Conservation (phyloP, 2,888 invertebrate species). For the Mamestra brassicae region DNA sequence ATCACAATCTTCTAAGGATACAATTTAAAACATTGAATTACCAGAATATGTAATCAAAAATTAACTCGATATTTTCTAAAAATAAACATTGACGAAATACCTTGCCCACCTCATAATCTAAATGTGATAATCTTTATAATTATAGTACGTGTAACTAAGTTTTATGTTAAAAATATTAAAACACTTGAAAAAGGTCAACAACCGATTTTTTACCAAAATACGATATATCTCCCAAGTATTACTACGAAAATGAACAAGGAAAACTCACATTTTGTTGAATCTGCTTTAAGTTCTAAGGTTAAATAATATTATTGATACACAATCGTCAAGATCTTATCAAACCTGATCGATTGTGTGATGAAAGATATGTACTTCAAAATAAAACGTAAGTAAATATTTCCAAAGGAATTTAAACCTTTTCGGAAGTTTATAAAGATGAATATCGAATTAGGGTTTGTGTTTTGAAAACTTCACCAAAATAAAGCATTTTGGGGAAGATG, state of each 20-base stretch:
- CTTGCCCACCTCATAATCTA: no score
- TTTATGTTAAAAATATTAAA: not conserved
- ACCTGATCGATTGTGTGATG: slow-evolving; percentile 68
- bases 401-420: slow-evolving; percentile 11
- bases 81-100: not conserved
- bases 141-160: not conserved
- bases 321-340: slow-evolving; percentile 58
- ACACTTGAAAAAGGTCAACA: not conserved
- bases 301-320: slow-evolving; percentile 15
- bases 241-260: not conserved
- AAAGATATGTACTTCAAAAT: slow-evolving; percentile 54
- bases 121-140: not conserved
- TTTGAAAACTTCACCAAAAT: not conserved
- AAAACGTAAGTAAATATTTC: slow-evolving; percentile 21
- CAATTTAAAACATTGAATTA: no score
- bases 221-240: not conserved
- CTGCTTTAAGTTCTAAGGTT: not conserved
- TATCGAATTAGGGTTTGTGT: no score
- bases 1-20: no score
- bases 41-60: not conserved
- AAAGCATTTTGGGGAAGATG: not conserved
- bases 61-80: not conserved
- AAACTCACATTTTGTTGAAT: not conserved
- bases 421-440: not conserved
- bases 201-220: not conserved